A percentile compares a stretch with the other conserved stretches of the same genome.
Evolutionary conservation across 2,888 invertebrate genomes (phyloP).

Genomic region (Lacanobia oleracea): DNA sequence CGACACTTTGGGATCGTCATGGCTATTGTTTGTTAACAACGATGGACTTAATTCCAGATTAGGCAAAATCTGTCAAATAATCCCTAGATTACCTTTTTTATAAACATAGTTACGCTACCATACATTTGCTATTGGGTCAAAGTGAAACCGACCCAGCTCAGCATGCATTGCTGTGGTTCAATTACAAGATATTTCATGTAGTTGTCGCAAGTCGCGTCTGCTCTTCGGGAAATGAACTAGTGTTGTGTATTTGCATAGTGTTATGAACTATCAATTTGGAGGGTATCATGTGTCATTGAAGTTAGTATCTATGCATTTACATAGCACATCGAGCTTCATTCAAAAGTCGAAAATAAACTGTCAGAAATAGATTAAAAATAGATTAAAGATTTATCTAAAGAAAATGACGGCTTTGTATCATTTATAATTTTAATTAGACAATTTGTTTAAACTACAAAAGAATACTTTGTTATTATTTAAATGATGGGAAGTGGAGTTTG

Average conservation of each 20-base stretch:
- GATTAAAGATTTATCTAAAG: background rate
- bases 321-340: too few relatives aligned
- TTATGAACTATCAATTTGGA: conserved; percentile 23
- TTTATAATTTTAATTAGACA: background rate
- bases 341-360: background rate
- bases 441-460: too few relatives aligned
- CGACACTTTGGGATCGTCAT: too few relatives aligned
- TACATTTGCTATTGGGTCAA: conserved; percentile 18
- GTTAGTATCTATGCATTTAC: background rate
- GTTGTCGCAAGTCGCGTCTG: conserved; percentile 34
- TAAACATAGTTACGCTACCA: background rate
- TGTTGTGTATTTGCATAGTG: conserved; percentile 37
- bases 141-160: conserved; percentile 21
- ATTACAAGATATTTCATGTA: conserved; percentile 49
- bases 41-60: background rate
- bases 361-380: background rate
- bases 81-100: background rate
- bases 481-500: background rate
- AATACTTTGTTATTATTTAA: background rate
- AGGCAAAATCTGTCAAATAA: conserved; percentile 28
- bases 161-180: conserved; percentile 48
- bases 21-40: background rate
- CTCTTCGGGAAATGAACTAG: conserved; percentile 36
- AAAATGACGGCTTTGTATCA: background rate
- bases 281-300: background rate